Conservation (phyloP, 1,140 invertebrate genomes). For the Heliconius melpomene region DNA sequence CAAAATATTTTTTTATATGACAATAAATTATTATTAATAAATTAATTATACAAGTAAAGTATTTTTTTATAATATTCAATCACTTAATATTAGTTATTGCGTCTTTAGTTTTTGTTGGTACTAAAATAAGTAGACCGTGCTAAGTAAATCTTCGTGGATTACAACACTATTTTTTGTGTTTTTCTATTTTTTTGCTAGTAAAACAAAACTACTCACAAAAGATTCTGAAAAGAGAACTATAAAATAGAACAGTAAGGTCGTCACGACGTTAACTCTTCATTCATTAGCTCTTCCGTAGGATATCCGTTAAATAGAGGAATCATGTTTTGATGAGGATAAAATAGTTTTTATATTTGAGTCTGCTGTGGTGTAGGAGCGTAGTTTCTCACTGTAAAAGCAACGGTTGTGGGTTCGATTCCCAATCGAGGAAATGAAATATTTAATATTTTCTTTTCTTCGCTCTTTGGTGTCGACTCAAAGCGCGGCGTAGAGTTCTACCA, state of each 20-base stretch:
- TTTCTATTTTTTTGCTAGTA: background rate
- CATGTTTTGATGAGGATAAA: background rate
- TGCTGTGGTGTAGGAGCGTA: too few relatives aligned
- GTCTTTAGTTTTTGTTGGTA: background rate
- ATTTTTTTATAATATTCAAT: background rate
- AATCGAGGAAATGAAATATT: too few relatives aligned
- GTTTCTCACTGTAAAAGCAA: too few relatives aligned
- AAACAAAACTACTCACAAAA: background rate
- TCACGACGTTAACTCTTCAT: background rate
- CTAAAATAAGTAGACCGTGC: conserved; percentile 9
- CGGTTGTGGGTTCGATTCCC: too few relatives aligned
- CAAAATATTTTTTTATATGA: too few relatives aligned
- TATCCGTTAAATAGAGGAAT: conserved; percentile 3
- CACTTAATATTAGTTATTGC: background rate
- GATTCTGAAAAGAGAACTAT: background rate
- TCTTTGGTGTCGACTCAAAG: too few relatives aligned
- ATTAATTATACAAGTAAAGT: background rate
- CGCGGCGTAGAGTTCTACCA: too few relatives aligned
- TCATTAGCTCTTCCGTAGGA: background rate
- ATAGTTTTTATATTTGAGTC: background rate
- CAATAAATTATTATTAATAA: too few relatives aligned
- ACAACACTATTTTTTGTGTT: background rate
- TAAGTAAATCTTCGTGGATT: background rate
- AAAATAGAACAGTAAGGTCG: background rate
- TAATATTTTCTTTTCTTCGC: too few relatives aligned